Conservation (phyloP, 2,888 invertebrate genomes). For the Chymomyza procnemis region DNA sequence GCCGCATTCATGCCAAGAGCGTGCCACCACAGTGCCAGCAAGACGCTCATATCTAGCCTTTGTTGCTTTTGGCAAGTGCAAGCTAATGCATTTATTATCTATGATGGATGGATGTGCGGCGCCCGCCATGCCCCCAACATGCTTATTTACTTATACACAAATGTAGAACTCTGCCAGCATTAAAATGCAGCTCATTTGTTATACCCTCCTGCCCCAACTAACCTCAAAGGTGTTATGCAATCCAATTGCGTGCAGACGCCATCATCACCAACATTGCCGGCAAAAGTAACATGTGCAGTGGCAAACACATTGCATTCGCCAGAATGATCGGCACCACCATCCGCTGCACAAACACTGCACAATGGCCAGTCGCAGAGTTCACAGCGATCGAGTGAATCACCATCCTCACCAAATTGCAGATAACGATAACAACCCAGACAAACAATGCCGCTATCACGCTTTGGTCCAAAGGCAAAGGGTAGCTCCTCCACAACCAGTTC, state of each 20-base stretch:
- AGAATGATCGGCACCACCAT: slow-evolving; percentile 80
- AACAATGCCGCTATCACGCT: slow-evolving; percentile 84
- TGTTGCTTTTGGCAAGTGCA: not conserved
- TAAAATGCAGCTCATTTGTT: not conserved
- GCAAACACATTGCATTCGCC: slow-evolving; percentile 85
- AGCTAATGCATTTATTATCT: not conserved
- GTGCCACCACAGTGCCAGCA: not conserved
- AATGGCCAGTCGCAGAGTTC: slow-evolving; percentile 86
- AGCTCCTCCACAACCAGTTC: slow-evolving; percentile 85
- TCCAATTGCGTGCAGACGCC: slow-evolving; percentile 85
- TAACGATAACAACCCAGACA: slow-evolving; percentile 88
- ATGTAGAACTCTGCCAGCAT: not conserved
- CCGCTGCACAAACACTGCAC: slow-evolving; percentile 78
- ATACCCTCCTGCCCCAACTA: slow-evolving; percentile 59
- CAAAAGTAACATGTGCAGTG: slow-evolving; percentile 81
- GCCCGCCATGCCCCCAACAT: slow-evolving; percentile 3
- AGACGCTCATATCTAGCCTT: not conserved
- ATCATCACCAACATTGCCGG: slow-evolving; percentile 81
- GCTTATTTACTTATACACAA: slow-evolving; percentile 1
- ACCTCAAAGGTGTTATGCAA: slow-evolving; percentile 89
- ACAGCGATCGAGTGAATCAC: slow-evolving; percentile 80
- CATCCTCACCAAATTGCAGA: slow-evolving; percentile 75
- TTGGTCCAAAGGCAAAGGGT: slow-evolving; percentile 88
- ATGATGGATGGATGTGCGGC: too few species aligned
- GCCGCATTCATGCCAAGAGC: not conserved